Percentiles rank a stretch among this genome's conserved stretches.
phyloP scores from a whole-genome alignment of 1,140 invertebrate species.

The Drepana arcuata region DNA sequence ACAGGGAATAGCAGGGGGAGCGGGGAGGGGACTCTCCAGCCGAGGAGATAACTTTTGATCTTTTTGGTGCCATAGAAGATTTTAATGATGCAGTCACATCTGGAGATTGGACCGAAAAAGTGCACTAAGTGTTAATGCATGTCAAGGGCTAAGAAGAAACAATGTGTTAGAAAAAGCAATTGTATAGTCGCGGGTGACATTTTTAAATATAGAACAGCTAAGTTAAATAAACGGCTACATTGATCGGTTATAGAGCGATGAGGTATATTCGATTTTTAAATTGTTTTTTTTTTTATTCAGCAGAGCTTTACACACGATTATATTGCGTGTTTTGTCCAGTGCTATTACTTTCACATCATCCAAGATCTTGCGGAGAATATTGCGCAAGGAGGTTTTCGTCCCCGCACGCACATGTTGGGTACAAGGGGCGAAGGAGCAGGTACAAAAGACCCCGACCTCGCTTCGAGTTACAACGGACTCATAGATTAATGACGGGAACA shows the following conservation, averaged over 20 bases:
- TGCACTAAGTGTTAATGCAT: constrained; percentile 68
- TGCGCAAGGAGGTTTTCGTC: constrained; percentile 63
- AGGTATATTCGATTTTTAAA: too few relatives aligned
- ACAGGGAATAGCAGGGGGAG: constrained; percentile 37
- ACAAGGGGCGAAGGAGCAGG: constrained; percentile 55
- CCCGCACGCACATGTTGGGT: constrained; percentile 54
- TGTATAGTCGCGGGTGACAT: constrained; percentile 58
- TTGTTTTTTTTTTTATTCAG: too few relatives aligned
- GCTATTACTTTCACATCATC: constrained; percentile 60
- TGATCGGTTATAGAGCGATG: too few relatives aligned
- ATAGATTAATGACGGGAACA: constrained; percentile 64
- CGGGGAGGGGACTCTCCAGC: constrained; percentile 38
- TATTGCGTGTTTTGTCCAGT: too few relatives aligned
- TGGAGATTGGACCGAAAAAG: constrained; percentile 57
- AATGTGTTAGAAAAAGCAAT: constrained; percentile 59
- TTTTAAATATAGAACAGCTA: constrained; percentile 52
- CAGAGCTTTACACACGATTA: too few relatives aligned
- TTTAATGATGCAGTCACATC: constrained; percentile 67
- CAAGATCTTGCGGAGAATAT: constrained; percentile 49
- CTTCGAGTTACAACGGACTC: constrained; percentile 56
- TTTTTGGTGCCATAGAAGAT: constrained; percentile 64
- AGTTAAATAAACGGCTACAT: too few relatives aligned
- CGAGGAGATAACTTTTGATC: constrained; percentile 68
- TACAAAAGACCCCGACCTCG: constrained; percentile 57
- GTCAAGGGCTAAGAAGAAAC: constrained; percentile 61